Conservation (phyloP, 1,140 invertebrate species). For the Armadillidium nasatum region DNA sequence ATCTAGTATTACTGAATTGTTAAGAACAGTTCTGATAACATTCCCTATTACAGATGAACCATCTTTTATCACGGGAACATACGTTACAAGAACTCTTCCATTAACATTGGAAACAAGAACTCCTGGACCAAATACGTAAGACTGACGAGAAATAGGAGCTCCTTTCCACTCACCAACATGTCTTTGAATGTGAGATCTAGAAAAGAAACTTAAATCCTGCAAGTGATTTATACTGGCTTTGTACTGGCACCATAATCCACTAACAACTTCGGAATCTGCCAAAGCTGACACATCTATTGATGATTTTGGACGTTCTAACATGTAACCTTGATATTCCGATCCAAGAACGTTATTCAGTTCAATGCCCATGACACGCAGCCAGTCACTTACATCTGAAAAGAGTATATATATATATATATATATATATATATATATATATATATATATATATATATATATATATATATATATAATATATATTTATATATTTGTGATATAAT, state of each 20-base stretch:
- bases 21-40: conserved; percentile 87
- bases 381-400: too few relatives aligned
- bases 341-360: conserved; percentile 34
- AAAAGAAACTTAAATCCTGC: conserved; percentile 43
- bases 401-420: too few relatives aligned
- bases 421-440: conserved; percentile 22
- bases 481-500: too few relatives aligned
- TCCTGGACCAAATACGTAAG: conserved; percentile 64
- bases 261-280: conserved; percentile 38
- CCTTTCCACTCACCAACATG: conserved; percentile 33
- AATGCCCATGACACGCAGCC: conserved; percentile 39
- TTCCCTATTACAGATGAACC: conserved; percentile 84
- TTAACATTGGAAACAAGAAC: conserved; percentile 39
- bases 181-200: conserved; percentile 36
- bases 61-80: conserved; percentile 60
- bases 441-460: conserved; percentile 19
- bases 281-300: conserved; percentile 32
- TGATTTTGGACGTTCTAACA: conserved; percentile 31
- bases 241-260: conserved; percentile 42
- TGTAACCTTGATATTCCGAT: conserved; percentile 39
- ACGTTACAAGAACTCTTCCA: conserved; percentile 63
- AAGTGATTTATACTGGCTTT: conserved; percentile 35
- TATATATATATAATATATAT: conserved; percentile 25
- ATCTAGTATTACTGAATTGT: conserved; percentile 84
- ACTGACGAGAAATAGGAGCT: conserved; percentile 53